A percentile compares a stretch with the other conserved stretches of the same genome.
phyloP scores from a whole-genome alignment of 1,140 invertebrate species.

The Formica exsecta region DNA sequence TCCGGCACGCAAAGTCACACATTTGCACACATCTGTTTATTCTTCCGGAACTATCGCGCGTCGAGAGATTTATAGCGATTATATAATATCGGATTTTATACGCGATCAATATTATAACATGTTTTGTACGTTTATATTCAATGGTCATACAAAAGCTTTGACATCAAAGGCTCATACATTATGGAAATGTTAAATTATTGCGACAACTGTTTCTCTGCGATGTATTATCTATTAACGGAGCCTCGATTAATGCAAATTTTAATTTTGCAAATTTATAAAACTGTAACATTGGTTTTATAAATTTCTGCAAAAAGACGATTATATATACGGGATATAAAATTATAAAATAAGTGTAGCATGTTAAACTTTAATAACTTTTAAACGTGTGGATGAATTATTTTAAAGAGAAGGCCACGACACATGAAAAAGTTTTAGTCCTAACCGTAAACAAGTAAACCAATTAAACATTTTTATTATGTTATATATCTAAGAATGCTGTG shows the following conservation, averaged over 20 bases:
- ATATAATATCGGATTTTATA: background rate
- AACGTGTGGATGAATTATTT: no score
- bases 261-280: background rate
- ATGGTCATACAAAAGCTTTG: background rate
- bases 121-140: background rate
- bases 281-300: background rate
- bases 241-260: background rate
- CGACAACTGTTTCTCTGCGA: background rate
- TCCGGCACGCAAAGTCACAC: background rate
- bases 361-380: no score
- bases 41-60: background rate
- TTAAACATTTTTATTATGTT: no score
- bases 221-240: background rate
- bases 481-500: no score
- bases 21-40: background rate
- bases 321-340: no score
- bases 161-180: background rate
- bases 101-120: background rate
- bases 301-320: background rate
- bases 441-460: no score
- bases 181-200: background rate
- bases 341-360: no score
- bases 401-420: no score
- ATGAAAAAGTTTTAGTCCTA: no score
- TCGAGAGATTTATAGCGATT: background rate